Percentiles rank a stretch among this genome's conserved stretches.
These are phyloP conservation scores for Semnornis frantzii DNA, from an alignment of 2,113 vertebrate genomes.

Conservation along the genomic window DNA sequence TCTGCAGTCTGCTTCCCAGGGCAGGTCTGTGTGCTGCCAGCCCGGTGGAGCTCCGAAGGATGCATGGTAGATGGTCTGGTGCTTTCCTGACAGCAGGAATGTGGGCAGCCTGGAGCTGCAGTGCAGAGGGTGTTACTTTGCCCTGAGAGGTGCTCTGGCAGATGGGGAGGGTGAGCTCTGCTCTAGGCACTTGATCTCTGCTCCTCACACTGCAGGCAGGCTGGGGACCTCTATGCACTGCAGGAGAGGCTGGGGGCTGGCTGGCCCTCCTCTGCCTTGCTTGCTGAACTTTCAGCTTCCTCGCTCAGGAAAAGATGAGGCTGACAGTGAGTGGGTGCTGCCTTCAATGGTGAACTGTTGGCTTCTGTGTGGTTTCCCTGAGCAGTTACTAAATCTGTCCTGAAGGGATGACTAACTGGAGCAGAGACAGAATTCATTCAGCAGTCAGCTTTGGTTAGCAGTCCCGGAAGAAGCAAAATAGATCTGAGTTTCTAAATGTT, in stretches of 20 bases:
- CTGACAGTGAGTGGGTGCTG: constrained; percentile 56
- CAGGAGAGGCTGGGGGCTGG: background rate
- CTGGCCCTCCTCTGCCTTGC: background rate
- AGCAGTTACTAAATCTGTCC: constrained; percentile 62
- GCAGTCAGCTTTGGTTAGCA: constrained; percentile 46
- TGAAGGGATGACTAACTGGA: constrained; percentile 56
- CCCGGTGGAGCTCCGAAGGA: background rate
- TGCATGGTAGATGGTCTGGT: fast-evolving
- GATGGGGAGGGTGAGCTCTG: background rate
- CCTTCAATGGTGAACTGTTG: constrained; percentile 49
- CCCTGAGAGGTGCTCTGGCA: background rate
- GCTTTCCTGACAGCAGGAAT: fast-evolving
- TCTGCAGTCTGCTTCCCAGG: background rate
- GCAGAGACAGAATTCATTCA: constrained; percentile 63
- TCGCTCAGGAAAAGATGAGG: background rate
- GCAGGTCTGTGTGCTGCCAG: fast-evolving
- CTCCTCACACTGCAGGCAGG: background rate
- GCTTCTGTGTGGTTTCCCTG: constrained; percentile 47
- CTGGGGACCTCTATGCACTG: background rate
- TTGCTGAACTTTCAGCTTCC: constrained; percentile 21
- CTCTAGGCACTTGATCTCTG: background rate
- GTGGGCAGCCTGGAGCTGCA: background rate
- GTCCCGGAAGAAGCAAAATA: constrained; percentile 53
- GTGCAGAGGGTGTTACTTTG: fast-evolving
- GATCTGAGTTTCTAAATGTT: constrained; percentile 21